Evolutionary conservation across 2,888 invertebrate genomes (phyloP).

Genomic region (Nesidiocoris tenuis): DNA sequence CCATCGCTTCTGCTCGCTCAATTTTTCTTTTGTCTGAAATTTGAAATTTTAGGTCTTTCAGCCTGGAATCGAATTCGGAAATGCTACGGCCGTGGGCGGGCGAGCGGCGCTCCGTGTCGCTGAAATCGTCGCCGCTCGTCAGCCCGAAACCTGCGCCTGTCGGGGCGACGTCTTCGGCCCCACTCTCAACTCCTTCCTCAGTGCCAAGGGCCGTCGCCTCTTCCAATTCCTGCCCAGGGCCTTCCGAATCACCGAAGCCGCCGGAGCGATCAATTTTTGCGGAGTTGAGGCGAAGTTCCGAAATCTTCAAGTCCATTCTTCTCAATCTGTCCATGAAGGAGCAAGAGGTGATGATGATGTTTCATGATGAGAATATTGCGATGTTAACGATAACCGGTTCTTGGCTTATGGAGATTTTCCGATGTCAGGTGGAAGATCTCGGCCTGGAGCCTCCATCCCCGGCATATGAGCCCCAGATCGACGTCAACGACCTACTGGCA

Average conservation of each 20-base stretch:
- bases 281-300: conserved; percentile 55
- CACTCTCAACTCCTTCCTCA: conserved; percentile 34
- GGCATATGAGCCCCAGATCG: conserved; percentile 45
- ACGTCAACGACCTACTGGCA: conserved; percentile 52
- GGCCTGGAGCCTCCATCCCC: conserved; percentile 36
- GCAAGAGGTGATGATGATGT: conserved; percentile 44
- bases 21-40: background rate
- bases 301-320: conserved; percentile 55
- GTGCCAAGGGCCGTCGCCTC: background rate
- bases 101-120: conserved; percentile 53
- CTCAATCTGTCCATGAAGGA: conserved; percentile 55
- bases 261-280: conserved; percentile 54
- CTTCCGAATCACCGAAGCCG: conserved; percentile 39
- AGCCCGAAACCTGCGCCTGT: conserved; percentile 49
- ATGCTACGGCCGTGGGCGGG: conserved; percentile 42
- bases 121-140: conserved; percentile 54
- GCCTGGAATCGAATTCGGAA: conserved; percentile 45
- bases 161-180: conserved; percentile 42
- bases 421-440: conserved; percentile 19
- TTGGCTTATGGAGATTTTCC: background rate
- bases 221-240: conserved; percentile 48
- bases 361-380: conserved; percentile 39
- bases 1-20: no score
- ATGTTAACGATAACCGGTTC: background rate
- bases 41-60: conserved; percentile 39